phyloP scores from a whole-genome alignment of 2,797 vertebrate species.

The Gadopsis bispinosus region DNA sequence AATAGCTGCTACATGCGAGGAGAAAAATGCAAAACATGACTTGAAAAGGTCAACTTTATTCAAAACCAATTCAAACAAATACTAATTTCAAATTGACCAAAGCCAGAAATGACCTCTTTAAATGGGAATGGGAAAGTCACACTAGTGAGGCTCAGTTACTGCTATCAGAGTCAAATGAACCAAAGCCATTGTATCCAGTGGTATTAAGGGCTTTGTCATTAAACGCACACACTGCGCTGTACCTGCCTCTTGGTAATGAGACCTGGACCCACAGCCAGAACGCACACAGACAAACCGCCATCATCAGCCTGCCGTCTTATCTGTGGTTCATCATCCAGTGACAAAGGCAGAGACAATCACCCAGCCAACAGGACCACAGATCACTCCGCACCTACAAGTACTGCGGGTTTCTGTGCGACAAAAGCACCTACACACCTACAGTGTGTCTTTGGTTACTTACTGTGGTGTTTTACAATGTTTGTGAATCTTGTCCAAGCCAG shows the following conservation, averaged over 20 bases:
- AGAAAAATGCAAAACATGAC: not conserved
- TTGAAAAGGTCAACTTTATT: not conserved
- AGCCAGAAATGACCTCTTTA: not conserved
- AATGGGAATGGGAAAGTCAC: not conserved
- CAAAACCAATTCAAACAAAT: not conserved
- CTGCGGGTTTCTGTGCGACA: not conserved
- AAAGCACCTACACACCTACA: not conserved
- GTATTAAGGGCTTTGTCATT: slow-evolving; percentile 34
- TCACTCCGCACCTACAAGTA: slow-evolving; percentile 7
- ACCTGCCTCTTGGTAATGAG: slow-evolving; percentile 52
- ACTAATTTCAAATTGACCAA: slow-evolving; percentile 1
- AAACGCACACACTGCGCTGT: slow-evolving; percentile 37
- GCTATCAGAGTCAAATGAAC: slow-evolving; percentile 32
- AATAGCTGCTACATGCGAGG: not conserved
- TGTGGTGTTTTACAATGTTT: slow-evolving; percentile 10
- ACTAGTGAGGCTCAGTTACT: slow-evolving; percentile 19
- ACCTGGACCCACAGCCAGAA: slow-evolving; percentile 24
- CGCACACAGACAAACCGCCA: slow-evolving; percentile 25
- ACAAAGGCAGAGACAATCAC: slow-evolving; percentile 42
- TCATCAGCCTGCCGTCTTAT: slow-evolving; percentile 37
- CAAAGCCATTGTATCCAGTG: slow-evolving; percentile 22
- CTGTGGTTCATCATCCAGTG: slow-evolving; percentile 34
- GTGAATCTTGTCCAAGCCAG: not conserved
- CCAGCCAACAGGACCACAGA: slow-evolving; percentile 11
- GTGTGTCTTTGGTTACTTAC: not conserved